Conservation (phyloP, 2,797 vertebrate species). For the Cichlasoma orientale region DNA sequence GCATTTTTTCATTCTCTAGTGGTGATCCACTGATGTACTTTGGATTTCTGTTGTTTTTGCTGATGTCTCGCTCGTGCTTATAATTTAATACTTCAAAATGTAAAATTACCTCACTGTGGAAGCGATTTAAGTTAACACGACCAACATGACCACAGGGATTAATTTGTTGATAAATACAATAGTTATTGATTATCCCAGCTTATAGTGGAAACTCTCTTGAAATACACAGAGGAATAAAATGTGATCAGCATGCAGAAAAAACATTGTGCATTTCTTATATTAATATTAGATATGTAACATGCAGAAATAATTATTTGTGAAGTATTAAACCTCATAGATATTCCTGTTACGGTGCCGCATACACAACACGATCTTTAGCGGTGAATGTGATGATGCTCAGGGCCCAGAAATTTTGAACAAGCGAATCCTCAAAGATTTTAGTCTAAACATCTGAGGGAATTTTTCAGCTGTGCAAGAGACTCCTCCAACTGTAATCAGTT, state of each 20-base stretch:
- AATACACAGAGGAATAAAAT: background rate
- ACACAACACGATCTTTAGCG: background rate
- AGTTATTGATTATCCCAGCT: background rate
- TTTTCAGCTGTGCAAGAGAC: background rate
- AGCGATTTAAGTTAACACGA: background rate
- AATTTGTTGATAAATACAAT: background rate
- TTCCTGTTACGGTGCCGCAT: background rate
- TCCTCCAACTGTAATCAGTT: background rate
- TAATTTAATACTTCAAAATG: too few species aligned
- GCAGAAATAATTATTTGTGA: background rate
- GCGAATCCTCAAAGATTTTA: background rate
- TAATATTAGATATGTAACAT: too few species aligned
- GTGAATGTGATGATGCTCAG: background rate
- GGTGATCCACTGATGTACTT: background rate
- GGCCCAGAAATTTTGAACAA: background rate
- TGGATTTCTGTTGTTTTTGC: background rate
- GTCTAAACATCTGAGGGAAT: background rate
- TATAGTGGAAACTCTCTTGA: background rate
- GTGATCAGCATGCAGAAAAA: background rate
- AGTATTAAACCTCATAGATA: background rate
- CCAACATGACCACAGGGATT: background rate
- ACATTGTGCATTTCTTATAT: too few species aligned
- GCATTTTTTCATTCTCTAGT: background rate
- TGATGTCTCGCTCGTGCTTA: background rate
- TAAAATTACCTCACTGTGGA: background rate